Percentiles rank a stretch among this genome's conserved stretches.
Evolutionary conservation across 2,113 vertebrate genomes (phyloP).

Genomic region (Saguinus midas): DNA sequence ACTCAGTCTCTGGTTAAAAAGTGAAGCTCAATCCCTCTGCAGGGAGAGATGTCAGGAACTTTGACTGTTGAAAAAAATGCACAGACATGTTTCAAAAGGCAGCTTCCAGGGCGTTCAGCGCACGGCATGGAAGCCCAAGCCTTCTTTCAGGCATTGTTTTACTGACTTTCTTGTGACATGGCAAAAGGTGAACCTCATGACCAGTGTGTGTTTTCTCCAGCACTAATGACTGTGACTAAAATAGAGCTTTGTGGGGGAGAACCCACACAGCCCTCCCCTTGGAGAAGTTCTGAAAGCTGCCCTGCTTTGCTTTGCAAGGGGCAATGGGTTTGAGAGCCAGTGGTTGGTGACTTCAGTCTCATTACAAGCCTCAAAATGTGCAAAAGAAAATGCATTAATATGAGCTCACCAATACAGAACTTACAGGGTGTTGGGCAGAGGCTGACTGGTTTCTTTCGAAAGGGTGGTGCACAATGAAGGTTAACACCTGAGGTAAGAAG

Average conservation of each 20-base stretch:
- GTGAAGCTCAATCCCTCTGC: background rate
- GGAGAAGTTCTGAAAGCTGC: background rate
- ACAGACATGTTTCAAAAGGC: background rate
- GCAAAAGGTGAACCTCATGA: conserved; percentile 22
- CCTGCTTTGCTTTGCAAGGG: background rate
- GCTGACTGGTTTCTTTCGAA: background rate
- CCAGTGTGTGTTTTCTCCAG: conserved; percentile 15
- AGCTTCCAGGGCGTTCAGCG: background rate
- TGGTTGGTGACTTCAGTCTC: background rate
- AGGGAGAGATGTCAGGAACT: background rate
- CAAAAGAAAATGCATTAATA: background rate
- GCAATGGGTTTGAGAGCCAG: background rate
- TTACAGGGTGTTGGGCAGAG: background rate
- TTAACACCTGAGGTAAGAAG: background rate
- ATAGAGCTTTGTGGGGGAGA: background rate
- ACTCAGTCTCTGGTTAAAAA: background rate
- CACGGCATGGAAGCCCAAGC: background rate
- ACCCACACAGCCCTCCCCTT: background rate
- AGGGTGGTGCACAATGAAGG: background rate
- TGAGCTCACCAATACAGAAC: background rate
- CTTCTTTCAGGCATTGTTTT: background rate
- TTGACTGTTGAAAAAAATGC: background rate
- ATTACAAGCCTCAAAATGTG: background rate
- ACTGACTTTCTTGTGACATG: background rate
- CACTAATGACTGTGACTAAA: conserved; percentile 47